Percentiles rank a stretch among this genome's conserved stretches.
Conservation (phyloP, 2,797 vertebrate genomes). For the Cirrhinus mrigala region DNA sequence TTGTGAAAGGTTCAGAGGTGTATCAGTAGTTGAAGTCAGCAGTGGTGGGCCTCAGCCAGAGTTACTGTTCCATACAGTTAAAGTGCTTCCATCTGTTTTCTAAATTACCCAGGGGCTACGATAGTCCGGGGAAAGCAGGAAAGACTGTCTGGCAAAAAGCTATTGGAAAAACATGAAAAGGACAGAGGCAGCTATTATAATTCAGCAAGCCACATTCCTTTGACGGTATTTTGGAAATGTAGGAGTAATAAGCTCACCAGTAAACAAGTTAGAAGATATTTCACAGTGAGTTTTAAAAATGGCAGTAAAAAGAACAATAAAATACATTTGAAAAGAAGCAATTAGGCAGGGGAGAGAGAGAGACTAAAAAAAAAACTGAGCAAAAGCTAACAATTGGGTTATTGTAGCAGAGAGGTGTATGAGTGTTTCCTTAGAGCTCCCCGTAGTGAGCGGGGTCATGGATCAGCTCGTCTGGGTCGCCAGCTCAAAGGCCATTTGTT, state of each 20-base stretch:
- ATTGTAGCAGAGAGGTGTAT: slow-evolving; percentile 1
- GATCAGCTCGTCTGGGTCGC: slow-evolving; percentile 12
- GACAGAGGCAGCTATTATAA: slow-evolving; percentile 58
- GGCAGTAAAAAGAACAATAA: background rate
- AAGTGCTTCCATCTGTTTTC: slow-evolving; percentile 78
- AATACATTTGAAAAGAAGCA: background rate
- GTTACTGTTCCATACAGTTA: slow-evolving; percentile 76
- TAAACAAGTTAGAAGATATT: background rate
- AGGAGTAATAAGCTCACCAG: background rate
- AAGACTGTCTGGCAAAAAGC: slow-evolving; percentile 58
- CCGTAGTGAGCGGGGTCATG: background rate
- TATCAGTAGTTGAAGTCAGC: slow-evolving; percentile 2
- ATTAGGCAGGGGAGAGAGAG: background rate
- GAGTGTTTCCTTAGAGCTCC: slow-evolving; percentile 13
- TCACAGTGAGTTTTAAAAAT: slow-evolving; percentile 4
- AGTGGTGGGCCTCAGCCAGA: slow-evolving; percentile 65
- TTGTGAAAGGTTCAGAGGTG: background rate
- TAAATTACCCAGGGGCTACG: slow-evolving; percentile 71
- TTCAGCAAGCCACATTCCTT: slow-evolving; percentile 57
- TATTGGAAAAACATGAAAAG: slow-evolving; percentile 67
- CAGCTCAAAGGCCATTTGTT: slow-evolving; percentile 6
- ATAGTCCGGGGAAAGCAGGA: slow-evolving; percentile 63
- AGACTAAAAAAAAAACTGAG: slow-evolving; percentile 5
- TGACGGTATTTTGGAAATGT: background rate
- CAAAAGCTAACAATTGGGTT: slow-evolving; percentile 21